Evolutionary conservation across 2,888 invertebrate genomes (phyloP), one percentile per base, ranked within the genome.

Genomic region (Venustoraphidia nigricollis): DNA sequence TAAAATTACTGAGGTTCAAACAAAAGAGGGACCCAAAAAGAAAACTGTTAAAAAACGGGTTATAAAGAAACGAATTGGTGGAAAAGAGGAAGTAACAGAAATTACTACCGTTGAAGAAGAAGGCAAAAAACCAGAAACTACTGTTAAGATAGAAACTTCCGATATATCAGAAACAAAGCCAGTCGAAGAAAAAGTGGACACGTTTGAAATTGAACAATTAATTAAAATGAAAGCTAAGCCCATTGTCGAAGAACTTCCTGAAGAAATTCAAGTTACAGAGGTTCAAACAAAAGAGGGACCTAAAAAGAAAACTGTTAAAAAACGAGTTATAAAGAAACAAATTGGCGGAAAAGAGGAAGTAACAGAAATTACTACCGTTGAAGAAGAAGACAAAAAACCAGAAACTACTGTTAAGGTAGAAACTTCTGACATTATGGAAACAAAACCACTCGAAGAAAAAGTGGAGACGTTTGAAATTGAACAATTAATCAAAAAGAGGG

Each of bases 201-300:
- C 50, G 47, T 39, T 51, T 44, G 55, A 53, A 53, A 17, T 56
- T 41, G 53, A 45, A 9, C 45, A 11, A 8, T 8, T 27, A 27
- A 55, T 60, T 27, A 56, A 55, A 38, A 57, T 59, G 10, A 65
- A 66, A 51, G 70, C 70, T 17, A 68, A 73, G 53, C 61, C 75
- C 2, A 70, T 76, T 0, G 75, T 77, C 58, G 71, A 72, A 59
- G 71, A 70, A 62, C 60, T 70, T 34, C 53, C 64, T 53, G 68
- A 70, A 8, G 67, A 68, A 61, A 60, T 58, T 10, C 63, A 57
- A 51, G 57, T 62, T 2, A 57, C 60, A 6, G 50, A 49, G 11
- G 49, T 55, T 14, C 49, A 52, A 46, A 53, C 51, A 51, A 53
- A 41, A 51, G 55, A 56, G 36, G 42, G 48, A 41, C 50, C 51